Conservation (phyloP, 2,113 vertebrate genomes). For the Lota lota region DNA sequence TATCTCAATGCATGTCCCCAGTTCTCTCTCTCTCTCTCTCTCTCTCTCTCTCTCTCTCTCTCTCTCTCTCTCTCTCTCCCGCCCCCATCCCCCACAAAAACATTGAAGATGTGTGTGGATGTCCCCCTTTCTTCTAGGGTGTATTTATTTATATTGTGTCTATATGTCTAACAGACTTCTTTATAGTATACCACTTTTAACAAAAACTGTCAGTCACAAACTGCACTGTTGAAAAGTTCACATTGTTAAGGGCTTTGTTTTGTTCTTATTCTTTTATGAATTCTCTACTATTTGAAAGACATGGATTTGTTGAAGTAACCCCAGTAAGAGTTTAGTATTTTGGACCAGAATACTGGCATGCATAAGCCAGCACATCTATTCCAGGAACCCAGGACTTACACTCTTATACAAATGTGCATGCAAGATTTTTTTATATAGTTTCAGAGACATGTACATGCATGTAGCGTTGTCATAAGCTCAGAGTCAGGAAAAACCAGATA, state of each 20-base stretch:
- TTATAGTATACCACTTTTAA: background rate
- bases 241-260: background rate
- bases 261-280: background rate
- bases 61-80: slow-evolving; percentile 29
- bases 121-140: slow-evolving; percentile 18
- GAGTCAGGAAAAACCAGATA: too few relatives aligned
- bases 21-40: slow-evolving; percentile 15
- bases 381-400: too few relatives aligned
- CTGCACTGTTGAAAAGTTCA: slow-evolving; percentile 1
- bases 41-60: slow-evolving; percentile 2
- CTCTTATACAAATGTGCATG: too few relatives aligned
- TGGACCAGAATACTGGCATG: too few relatives aligned
- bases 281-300: too few relatives aligned
- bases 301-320: too few relatives aligned
- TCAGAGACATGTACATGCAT: too few relatives aligned
- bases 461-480: too few relatives aligned
- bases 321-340: too few relatives aligned
- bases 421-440: too few relatives aligned
- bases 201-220: slow-evolving; percentile 7
- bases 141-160: slow-evolving; percentile 17
- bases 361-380: too few relatives aligned
- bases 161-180: slow-evolving; percentile 20
- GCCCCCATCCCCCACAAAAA: slow-evolving; percentile 9
- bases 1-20: slow-evolving; percentile 30
- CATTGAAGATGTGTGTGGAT: slow-evolving; percentile 2